Evolutionary conservation across 1,140 invertebrate genomes (phyloP).

Genomic region (Anastatus disparis): DNA sequence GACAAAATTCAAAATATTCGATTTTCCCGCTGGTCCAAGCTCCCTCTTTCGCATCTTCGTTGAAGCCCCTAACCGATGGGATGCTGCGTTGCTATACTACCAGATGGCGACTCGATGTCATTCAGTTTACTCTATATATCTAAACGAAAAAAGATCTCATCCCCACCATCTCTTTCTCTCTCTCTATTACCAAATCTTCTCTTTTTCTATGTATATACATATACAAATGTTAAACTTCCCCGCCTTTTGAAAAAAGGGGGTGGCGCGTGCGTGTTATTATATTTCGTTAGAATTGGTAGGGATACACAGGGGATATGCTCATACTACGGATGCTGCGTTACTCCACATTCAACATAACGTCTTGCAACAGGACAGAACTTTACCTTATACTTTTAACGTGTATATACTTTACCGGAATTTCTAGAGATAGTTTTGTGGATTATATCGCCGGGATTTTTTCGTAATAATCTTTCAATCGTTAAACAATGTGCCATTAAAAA

Average conservation of each 20-base stretch:
- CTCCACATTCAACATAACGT: background rate
- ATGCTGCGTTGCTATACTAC: conserved; percentile 24
- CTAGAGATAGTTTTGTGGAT: too few relatives aligned
- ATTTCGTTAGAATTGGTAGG: background rate
- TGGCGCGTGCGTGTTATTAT: conserved; percentile 12
- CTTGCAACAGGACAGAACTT: background rate
- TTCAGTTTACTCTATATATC: too few relatives aligned
- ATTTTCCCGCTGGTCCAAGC: conserved; percentile 30
- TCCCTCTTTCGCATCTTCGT: conserved; percentile 32
- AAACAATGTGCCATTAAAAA: conserved; percentile 49
- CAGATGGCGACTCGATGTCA: conserved; percentile 39
- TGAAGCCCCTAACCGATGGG: conserved; percentile 32
- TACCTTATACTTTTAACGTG: conserved; percentile 47
- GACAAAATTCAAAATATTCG: too few relatives aligned
- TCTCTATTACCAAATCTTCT: too few relatives aligned
- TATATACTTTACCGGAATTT: too few relatives aligned
- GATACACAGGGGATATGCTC: too few relatives aligned
- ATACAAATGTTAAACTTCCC: too few relatives aligned
- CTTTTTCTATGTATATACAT: too few relatives aligned
- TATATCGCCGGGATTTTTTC: conserved; percentile 63
- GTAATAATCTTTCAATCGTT: too few relatives aligned
- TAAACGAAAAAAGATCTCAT: too few relatives aligned
- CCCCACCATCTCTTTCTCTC: too few relatives aligned
- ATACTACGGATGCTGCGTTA: conserved; percentile 10
- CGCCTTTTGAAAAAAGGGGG: too few relatives aligned